Base-by-base conservation (phyloP, 2,888 invertebrate genomes). In the Orthonevra nobilis region DNA sequence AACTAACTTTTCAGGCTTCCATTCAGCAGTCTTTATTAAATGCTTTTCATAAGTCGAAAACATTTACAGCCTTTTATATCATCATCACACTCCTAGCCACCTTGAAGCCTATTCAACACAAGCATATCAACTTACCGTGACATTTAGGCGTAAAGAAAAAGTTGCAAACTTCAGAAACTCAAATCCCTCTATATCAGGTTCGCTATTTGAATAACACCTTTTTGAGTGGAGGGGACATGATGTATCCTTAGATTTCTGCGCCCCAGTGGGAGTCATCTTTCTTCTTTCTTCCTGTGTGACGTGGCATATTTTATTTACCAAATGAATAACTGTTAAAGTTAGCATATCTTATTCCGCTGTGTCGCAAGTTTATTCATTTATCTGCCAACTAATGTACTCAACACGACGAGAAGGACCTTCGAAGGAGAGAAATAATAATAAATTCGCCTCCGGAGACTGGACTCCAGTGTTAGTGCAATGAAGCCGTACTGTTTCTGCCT, bases 121-220 rank as follows among this genome's bases (percentile, higher is more conserved):
- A 28, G n/a, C n/a, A n/a, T n/a, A n/a, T n/a, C n/a, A n/a, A n/a
- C n/a, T n/a, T n/a, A n/a, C n/a, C n/a, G n/a, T n/a, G n/a, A n/a
- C n/a, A n/a, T n/a, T n/a, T n/a, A n/a, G n/a, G n/a, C n/a, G 23
- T 50, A 50, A 30, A 36, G 15, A 26, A 40, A 30, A 3, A 44
- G 61, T 14, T 15, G 10, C 26, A 72, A 56, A 63, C 74, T 42
- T 56, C 28, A 61, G 48, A 69, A 69, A 69, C 58, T 75, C 38
- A 28, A 36, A 56, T 36, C 61, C 19, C 40, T 36, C 38, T 46
- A 63, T 63, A 69, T 75, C 75, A 69, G 63, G 10, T 56, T 56
- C 75, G 69, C 69, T 63, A 75, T 69, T 69, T 50, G 58, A 75
- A 69, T 63, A 69, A 63, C 42, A 36, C 17, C 52, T 28, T 5